Evolutionary conservation across 2,113 vertebrate species (phyloP).

Genomic region (Oplegnathus fasciatus): DNA sequence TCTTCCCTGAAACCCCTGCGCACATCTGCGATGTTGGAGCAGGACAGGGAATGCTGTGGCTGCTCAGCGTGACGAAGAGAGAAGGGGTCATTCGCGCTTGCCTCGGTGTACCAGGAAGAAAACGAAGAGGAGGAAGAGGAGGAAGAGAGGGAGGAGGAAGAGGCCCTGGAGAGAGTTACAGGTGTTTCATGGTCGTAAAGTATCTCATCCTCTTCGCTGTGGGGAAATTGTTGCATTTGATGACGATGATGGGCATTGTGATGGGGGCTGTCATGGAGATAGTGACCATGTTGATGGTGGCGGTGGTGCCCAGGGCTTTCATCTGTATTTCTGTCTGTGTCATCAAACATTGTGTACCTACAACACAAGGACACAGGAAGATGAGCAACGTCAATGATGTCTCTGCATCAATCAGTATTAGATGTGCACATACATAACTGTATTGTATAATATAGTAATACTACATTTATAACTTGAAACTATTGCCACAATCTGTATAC

Average conservation of each 20-base stretch:
- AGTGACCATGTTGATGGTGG: constrained; percentile 46
- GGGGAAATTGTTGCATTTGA: constrained; percentile 42
- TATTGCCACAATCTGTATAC: neutral
- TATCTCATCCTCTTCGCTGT: constrained; percentile 63
- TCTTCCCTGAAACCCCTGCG: constrained; percentile 65
- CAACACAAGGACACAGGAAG: constrained; percentile 15
- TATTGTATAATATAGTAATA: neutral
- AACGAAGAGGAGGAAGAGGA: constrained; percentile 74
- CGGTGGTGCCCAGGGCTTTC: constrained; percentile 52
- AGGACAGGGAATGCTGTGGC: constrained; percentile 84
- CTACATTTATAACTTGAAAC: neutral
- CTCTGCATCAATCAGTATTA: neutral
- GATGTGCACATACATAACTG: neutral
- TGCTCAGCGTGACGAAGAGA: constrained; percentile 61
- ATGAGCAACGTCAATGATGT: neutral
- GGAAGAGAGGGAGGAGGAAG: constrained; percentile 78
- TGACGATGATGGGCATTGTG: constrained; percentile 28
- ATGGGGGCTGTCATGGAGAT: constrained; percentile 30
- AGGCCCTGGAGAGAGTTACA: constrained; percentile 70
- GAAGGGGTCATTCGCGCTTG: constrained; percentile 72
- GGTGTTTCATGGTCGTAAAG: constrained; percentile 57
- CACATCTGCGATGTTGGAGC: constrained; percentile 80
- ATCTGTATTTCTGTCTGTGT: constrained; percentile 59
- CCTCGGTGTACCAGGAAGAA: constrained; percentile 83
- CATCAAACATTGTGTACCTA: constrained; percentile 69